Base-by-base conservation (phyloP, 1,140 invertebrate genomes). In the Tetraneura akinire region DNA sequence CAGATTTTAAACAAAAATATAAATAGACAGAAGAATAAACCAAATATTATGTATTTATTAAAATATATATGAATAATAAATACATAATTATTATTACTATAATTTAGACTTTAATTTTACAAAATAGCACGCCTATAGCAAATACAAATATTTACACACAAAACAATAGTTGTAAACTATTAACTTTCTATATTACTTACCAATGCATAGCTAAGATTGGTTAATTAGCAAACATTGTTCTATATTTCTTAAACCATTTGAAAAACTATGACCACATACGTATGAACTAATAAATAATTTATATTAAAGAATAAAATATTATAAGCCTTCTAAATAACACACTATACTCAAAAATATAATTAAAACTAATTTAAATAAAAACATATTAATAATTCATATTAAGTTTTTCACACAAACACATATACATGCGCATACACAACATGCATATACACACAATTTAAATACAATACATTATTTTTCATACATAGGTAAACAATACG, bases 201-300 rank as follows among this genome's bases (percentile, higher is more conserved):
- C 42, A 68, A 68, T 68, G 6, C 66, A 68, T 26, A 68, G 42
- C 42, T 47, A 68, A 68, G 14, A 68, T 47, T 68, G 3, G 37
- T 68, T 47, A 47, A 47, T 68, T 47, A 68, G 6, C 32, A 68
- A 68, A 68, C 13, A 47, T 47, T 68, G 21, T 47, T 68, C 3
- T 47, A 68, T 47, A 6, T 23, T 23, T 47, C n/a, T 45, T 23
- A 47, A 68, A 26, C 66, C 37, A 68, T 14, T 47, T 68, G 21
- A 14, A 18, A 68, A 37, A 68, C 21, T 68, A 68, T 26, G 47
- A 68, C 21, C 37, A n/a, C n/a, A n/a, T n/a, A n/a, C n/a, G 14
- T 1, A 16, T 68, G 5, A 16, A 68, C 18, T 13, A 6, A 21
- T 66, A 42, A n/a, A 16, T 14, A 47, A 26, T 6, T 68, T 68